Conservation (phyloP, 2,797 vertebrate species). For the Clangula hyemalis region DNA sequence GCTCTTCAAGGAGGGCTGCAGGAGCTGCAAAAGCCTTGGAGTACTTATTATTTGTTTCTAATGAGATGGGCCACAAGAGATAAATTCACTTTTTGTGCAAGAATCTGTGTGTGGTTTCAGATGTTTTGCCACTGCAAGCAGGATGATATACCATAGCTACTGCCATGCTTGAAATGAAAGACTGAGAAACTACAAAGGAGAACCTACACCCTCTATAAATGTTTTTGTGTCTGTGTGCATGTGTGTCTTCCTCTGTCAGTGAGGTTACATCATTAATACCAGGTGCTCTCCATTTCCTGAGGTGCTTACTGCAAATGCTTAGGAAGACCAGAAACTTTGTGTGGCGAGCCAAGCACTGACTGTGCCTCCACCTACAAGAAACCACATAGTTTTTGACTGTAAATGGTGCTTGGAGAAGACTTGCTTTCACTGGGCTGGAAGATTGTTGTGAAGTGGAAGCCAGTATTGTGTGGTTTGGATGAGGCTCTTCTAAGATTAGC, state of each 20-base stretch:
- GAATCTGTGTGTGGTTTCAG: neutral
- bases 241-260: neutral
- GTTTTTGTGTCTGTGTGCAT: neutral
- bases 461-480: slow-evolving; percentile 40
- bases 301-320: neutral
- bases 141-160: neutral
- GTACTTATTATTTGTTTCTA: neutral
- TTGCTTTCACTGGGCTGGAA: neutral
- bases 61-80: neutral
- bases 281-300: neutral
- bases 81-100: neutral
- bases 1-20: neutral
- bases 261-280: neutral
- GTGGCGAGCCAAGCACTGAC: neutral
- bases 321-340: neutral
- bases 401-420: neutral
- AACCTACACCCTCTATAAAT: neutral
- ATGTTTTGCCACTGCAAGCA: neutral
- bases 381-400: neutral
- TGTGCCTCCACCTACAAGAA: slow-evolving; percentile 33
- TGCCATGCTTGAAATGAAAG: neutral
- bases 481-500: slow-evolving; percentile 5
- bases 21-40: neutral
- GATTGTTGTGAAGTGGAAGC: slow-evolving; percentile 31
- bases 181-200: neutral